Percentiles rank a stretch among this genome's conserved stretches.
phyloP scores from a whole-genome alignment of 2,888 invertebrate genomes.

The Tenthredo livida region DNA sequence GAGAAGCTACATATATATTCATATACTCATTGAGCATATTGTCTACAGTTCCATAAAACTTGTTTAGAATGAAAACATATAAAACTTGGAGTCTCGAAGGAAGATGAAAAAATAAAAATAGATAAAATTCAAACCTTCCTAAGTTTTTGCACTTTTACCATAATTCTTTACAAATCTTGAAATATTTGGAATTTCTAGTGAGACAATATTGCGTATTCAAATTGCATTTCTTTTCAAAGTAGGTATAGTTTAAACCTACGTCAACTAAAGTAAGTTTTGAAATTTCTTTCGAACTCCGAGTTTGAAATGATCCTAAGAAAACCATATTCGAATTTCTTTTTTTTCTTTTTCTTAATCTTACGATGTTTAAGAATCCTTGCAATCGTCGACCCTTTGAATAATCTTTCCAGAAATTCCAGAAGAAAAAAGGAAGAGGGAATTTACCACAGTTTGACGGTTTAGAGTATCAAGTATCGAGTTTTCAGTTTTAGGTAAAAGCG shows the following conservation, averaged over 20 bases:
- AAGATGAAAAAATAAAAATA: not conserved
- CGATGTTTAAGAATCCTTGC: too few species aligned
- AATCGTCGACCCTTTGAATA: not conserved
- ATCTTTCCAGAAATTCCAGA: not conserved
- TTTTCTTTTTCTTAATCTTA: too few species aligned
- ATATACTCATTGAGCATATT: not conserved
- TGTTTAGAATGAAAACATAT: not conserved
- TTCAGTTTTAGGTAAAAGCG: not conserved
- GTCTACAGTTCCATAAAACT: not conserved
- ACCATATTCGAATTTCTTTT: too few species aligned
- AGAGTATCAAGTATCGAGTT: conserved; percentile 8
- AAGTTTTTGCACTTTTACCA: not conserved
- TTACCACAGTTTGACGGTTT: not conserved
- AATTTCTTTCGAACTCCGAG: not conserved
- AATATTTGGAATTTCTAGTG: not conserved
- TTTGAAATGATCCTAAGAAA: not conserved
- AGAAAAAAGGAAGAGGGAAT: not conserved
- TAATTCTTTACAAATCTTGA: not conserved
- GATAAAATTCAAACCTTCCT: not conserved
- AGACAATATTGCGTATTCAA: too few species aligned
- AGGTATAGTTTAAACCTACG: too few species aligned
- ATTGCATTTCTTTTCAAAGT: too few species aligned
- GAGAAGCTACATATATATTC: too few species aligned
- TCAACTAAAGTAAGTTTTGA: not conserved
- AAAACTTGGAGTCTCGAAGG: not conserved